Percentiles rank a stretch among this genome's conserved stretches.
Conservation (phyloP, 2,113 vertebrate species). For the Diadophis punctatus region DNA sequence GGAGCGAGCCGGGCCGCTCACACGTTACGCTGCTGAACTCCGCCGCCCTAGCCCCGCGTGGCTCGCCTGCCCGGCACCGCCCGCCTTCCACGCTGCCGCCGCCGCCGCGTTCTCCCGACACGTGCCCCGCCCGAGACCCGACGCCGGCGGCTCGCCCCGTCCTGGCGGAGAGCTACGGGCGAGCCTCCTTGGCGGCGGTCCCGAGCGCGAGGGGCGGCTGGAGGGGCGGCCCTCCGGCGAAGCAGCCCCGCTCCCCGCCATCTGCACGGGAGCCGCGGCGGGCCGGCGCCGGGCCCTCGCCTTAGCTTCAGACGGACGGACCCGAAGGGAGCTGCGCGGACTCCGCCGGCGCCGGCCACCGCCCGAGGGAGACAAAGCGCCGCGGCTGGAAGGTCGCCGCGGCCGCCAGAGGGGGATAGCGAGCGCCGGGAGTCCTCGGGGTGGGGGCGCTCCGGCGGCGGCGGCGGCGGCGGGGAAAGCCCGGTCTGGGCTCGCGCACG, state of each 20-base stretch:
- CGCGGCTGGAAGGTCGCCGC: neutral
- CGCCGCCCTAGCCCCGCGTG: neutral
- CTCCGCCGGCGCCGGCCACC: neutral
- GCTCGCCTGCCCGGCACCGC: neutral
- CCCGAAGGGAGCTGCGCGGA: neutral
- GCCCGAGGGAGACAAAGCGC: neutral
- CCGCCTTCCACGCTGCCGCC: too few relatives aligned
- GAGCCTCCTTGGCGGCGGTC: neutral
- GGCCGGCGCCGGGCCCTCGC: neutral
- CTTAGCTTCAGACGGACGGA: neutral
- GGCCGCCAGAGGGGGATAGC: neutral
- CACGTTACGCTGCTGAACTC: neutral
- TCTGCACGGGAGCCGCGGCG: neutral
- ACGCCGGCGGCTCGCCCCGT: neutral
- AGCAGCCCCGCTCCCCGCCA: neutral
- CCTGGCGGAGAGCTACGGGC: neutral
- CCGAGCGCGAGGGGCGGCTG: neutral
- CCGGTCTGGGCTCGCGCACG: neutral
- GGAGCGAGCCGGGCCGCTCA: neutral
- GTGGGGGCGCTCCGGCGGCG: neutral
- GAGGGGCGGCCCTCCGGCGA: neutral
- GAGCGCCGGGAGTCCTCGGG: neutral
- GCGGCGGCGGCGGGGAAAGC: slow-evolving; percentile 17
- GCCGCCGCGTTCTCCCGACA: neutral
- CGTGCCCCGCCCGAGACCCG: neutral